A percentile compares a stretch with the other conserved stretches of the same genome.
These are phyloP conservation scores for Yponomeuta malinellus DNA, from an alignment of 2,888 invertebrate genomes.

Conservation along the genomic window DNA sequence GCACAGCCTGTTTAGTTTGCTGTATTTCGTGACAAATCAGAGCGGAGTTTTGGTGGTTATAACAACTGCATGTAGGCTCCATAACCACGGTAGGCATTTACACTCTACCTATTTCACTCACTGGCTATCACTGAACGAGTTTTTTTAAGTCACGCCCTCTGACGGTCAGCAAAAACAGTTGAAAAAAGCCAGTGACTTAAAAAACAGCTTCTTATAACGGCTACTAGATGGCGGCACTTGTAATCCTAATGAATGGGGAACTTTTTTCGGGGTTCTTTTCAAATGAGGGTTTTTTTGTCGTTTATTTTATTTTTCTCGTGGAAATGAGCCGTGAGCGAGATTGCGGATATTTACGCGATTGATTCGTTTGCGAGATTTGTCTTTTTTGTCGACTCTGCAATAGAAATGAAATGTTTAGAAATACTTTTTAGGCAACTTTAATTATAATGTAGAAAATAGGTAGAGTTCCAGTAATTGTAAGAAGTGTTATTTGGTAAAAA, in stretches of 20 bases:
- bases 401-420: neutral
- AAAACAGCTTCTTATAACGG: slow-evolving; percentile 36
- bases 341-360: neutral
- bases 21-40: no score
- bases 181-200: slow-evolving; percentile 24
- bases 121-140: no score
- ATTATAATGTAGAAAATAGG: no score
- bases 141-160: slow-evolving; percentile 41
- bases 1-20: no score
- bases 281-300: neutral
- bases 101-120: no score
- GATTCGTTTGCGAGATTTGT: neutral
- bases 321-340: neutral
- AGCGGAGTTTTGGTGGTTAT: no score
- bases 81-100: no score
- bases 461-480: no score
- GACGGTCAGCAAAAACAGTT: slow-evolving; percentile 30
- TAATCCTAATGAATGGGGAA: slow-evolving; percentile 23
- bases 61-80: no score
- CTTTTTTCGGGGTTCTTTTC: slow-evolving; percentile 19
- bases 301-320: neutral
- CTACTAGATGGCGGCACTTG: slow-evolving; percentile 42
- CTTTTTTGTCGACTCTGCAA: neutral
- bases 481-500: no score
- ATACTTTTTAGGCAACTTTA: no score